Evolutionary conservation across 2,113 vertebrate species (phyloP).

Genomic region (Anhinga rufa): DNA sequence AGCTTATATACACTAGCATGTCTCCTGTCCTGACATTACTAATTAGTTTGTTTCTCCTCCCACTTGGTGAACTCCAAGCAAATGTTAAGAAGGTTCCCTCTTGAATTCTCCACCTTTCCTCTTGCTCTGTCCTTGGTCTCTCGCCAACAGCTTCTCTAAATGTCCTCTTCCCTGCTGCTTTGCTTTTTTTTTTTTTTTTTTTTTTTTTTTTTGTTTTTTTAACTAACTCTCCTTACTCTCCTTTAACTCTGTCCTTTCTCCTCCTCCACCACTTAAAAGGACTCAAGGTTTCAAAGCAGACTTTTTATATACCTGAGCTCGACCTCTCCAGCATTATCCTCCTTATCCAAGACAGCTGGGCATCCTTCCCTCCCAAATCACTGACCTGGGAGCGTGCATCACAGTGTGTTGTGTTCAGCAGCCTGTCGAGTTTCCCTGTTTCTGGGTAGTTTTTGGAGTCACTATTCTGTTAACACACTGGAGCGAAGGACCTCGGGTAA

Average conservation of each 20-base stretch:
- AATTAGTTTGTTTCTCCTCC: conserved; percentile 47
- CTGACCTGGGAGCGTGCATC: background rate
- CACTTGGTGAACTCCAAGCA: background rate
- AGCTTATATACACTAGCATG: conserved; percentile 30
- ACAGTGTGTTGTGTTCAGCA: background rate
- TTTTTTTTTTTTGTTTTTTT: background rate
- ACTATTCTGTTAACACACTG: background rate
- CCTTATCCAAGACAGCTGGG: background rate
- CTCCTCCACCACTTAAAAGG: background rate
- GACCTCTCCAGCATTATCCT: background rate
- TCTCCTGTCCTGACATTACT: conserved; percentile 11
- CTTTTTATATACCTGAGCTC: background rate
- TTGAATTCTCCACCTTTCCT: conserved; percentile 59
- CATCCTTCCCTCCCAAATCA: background rate
- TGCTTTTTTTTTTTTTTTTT: background rate
- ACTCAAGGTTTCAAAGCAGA: background rate
- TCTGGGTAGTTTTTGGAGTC: background rate
- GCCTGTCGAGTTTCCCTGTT: background rate
- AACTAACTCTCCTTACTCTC: background rate
- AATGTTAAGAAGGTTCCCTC: background rate
- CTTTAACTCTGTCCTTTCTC: background rate
- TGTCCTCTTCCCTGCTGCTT: background rate
- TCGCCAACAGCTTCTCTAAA: conserved; percentile 11
- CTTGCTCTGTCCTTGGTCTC: background rate
- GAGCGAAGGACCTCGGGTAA: background rate